Evolutionary conservation across 2,888 invertebrate species (phyloP).

Genomic region (Pecten maximus): DNA sequence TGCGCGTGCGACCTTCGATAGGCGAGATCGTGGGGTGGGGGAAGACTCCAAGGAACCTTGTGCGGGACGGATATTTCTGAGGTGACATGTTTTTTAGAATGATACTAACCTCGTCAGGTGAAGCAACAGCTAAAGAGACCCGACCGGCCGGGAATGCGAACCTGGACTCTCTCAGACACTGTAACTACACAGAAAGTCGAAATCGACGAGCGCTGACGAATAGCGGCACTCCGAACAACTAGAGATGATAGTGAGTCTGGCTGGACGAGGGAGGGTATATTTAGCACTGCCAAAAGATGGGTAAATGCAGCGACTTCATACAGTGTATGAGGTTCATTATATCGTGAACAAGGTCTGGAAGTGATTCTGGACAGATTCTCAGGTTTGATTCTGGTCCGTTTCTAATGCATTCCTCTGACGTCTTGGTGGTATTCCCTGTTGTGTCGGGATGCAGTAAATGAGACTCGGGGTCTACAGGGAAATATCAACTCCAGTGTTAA

Average conservation of each 20-base stretch:
- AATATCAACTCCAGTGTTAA: too few species aligned
- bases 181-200: background rate
- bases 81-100: conserved; percentile 14
- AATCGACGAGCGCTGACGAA: conserved; percentile 14
- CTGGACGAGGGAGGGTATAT: background rate
- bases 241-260: background rate
- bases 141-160: conserved; percentile 15
- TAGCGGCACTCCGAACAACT: conserved; percentile 14
- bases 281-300: conserved; percentile 19
- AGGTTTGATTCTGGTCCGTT: background rate
- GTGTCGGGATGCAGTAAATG: background rate
- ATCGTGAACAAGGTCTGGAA: conserved; percentile 33
- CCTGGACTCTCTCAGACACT: background rate
- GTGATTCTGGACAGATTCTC: conserved; percentile 12
- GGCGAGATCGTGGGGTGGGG: background rate
- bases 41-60: background rate
- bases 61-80: background rate
- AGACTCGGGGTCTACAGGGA: background rate
- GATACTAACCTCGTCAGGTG: background rate
- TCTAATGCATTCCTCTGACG: conserved; percentile 13
- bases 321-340: conserved; percentile 24
- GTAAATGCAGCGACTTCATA: background rate
- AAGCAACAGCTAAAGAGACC: background rate
- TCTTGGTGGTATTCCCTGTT: background rate
- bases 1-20: conserved; percentile 19